Evolutionary conservation across 1,140 invertebrate genomes (phyloP).

Genomic region (Anadara kagoshimensis): DNA sequence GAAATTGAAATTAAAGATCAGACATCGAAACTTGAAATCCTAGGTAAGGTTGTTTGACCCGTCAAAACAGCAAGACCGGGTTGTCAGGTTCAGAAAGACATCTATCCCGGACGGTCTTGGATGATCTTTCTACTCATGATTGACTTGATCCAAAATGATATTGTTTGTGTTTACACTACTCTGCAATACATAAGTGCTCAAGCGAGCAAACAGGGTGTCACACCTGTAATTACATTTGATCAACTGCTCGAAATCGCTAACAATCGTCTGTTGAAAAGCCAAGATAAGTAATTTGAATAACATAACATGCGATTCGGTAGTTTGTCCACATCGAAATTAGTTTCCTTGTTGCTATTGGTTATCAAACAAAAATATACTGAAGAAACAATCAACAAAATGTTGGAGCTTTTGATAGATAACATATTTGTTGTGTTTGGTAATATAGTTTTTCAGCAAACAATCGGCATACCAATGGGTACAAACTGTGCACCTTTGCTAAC

Average conservation of each 20-base stretch:
- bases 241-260: conserved; percentile 57
- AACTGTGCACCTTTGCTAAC: no score
- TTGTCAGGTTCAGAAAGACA: conserved; percentile 24
- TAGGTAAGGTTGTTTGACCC: conserved; percentile 18
- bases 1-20: conserved; percentile 1
- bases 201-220: conserved; percentile 25
- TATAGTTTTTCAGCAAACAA: no score
- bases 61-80: conserved; percentile 20
- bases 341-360: conserved; percentile 50
- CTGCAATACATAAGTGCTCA: conserved; percentile 46
- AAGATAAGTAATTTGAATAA: conserved; percentile 25
- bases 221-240: conserved; percentile 57
- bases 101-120: conserved; percentile 47
- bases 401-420: no score
- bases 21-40: conserved; percentile 9
- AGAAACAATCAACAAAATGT: no score
- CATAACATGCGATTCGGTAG: conserved; percentile 39
- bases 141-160: conserved; percentile 54
- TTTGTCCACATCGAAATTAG: conserved; percentile 54
- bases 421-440: no score
- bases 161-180: conserved; percentile 59
- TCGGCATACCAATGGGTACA: no score
- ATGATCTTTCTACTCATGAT: conserved; percentile 58
- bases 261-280: conserved; percentile 35
- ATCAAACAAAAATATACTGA: conserved; percentile 43